phyloP scores from a whole-genome alignment of 2,113 vertebrate species.

The Aphyosemion australe region DNA sequence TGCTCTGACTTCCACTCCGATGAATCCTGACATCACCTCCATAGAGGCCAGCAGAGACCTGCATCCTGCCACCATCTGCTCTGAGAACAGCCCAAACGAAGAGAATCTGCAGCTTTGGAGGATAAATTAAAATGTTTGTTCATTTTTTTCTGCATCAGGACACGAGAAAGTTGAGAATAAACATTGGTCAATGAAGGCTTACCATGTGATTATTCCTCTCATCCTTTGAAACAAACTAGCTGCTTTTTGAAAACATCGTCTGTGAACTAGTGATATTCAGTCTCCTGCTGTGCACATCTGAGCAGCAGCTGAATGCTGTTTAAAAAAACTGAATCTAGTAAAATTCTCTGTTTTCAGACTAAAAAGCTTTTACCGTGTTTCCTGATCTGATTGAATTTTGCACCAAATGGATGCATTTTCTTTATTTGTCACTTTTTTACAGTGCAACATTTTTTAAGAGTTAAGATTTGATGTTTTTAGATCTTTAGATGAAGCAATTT shows the following conservation, averaged over 20 bases:
- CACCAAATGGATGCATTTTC: too few relatives aligned
- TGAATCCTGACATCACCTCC: slow-evolving; percentile 55
- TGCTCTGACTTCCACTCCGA: slow-evolving; percentile 22
- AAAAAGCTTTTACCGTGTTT: background rate
- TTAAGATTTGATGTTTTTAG: too few relatives aligned
- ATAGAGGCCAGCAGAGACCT: slow-evolving; percentile 47
- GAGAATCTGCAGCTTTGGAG: slow-evolving; percentile 46
- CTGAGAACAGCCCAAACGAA: slow-evolving; percentile 49
- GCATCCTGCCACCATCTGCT: slow-evolving; percentile 63
- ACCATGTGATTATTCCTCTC: background rate
- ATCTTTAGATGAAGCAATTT: too few relatives aligned
- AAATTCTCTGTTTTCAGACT: background rate
- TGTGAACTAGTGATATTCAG: slow-evolving; percentile 42
- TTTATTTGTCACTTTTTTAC: too few relatives aligned
- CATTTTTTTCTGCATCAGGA: background rate
- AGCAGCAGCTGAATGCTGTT: slow-evolving; percentile 16
- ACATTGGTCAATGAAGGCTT: too few relatives aligned
- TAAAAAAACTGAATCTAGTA: slow-evolving; percentile 12
- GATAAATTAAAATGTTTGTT: slow-evolving; percentile 37
- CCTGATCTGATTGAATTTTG: background rate
- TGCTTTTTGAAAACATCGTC: slow-evolving; percentile 54
- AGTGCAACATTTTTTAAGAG: too few relatives aligned
- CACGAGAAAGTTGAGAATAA: slow-evolving; percentile 18
- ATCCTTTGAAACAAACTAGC: slow-evolving; percentile 49
- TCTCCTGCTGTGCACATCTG: slow-evolving; percentile 19